Conservation (phyloP, 2,113 vertebrate species). For the Actenoides hombroni region DNA sequence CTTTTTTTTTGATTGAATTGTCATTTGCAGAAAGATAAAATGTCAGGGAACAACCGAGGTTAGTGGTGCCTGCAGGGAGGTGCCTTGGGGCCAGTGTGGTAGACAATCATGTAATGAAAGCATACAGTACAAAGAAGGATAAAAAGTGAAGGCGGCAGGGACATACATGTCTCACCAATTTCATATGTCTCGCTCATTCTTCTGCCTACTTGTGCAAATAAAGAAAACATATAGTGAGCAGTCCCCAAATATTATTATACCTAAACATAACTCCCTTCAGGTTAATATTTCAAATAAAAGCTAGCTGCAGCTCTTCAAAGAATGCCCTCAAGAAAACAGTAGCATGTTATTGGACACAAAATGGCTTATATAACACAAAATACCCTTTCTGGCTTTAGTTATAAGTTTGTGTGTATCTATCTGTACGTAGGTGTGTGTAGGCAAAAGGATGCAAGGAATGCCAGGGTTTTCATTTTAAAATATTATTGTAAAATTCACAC, state of each 20-base stretch:
- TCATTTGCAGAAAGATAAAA: neutral
- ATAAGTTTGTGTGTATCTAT: neutral
- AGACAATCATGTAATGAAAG: neutral
- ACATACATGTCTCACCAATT: neutral
- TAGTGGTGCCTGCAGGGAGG: neutral
- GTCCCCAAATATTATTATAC: neutral
- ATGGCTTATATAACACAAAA: neutral
- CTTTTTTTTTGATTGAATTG: neutral
- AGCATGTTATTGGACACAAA: neutral
- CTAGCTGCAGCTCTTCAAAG: neutral
- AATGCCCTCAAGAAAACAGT: neutral
- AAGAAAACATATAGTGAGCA: neutral
- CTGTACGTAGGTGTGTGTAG: neutral
- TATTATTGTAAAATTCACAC: neutral
- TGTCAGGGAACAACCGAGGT: neutral
- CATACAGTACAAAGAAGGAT: neutral
- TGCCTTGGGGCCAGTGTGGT: neutral
- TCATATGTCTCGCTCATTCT: neutral
- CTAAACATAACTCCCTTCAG: neutral
- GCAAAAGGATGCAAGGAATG: conserved; percentile 11
- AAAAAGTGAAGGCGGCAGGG: neutral
- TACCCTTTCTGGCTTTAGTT: neutral
- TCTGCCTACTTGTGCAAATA: neutral
- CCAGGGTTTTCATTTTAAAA: conserved; percentile 25
- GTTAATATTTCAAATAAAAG: neutral